A percentile compares a stretch with the other conserved stretches of the same genome.
Conservation (phyloP, 2,113 vertebrate genomes). For the Speoplatyrhinus poulsoni region DNA sequence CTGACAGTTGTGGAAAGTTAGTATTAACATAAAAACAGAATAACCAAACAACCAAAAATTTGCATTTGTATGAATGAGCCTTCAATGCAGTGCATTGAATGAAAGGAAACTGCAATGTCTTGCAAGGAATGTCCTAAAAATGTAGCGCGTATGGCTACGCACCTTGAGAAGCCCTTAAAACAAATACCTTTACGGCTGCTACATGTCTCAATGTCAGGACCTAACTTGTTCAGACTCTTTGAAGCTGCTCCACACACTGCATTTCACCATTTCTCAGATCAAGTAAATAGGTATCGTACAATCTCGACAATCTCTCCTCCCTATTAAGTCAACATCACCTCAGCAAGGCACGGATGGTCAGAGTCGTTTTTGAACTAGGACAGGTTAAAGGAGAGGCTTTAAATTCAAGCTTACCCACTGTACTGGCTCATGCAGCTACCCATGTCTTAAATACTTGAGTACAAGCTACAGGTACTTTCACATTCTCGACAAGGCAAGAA, state of each 20-base stretch:
- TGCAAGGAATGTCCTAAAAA: too few species aligned
- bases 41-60: too few species aligned
- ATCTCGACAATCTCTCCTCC: conserved; percentile 11
- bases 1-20: too few species aligned
- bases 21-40: too few species aligned
- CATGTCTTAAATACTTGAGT: conserved; percentile 80
- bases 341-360: background rate
- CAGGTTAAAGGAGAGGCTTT: conserved; percentile 1
- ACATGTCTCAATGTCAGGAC: conserved; percentile 62
- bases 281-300: background rate
- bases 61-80: too few species aligned
- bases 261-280: conserved; percentile 13
- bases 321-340: conserved; percentile 22
- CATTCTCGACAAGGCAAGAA: conserved; percentile 69
- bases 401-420: conserved; percentile 83
- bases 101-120: too few species aligned
- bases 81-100: too few species aligned
- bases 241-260: conserved; percentile 3
- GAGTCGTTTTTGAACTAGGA: conserved; percentile 12
- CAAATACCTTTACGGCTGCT: conserved; percentile 59
- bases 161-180: conserved; percentile 38
- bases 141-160: background rate
- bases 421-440: conserved; percentile 92
- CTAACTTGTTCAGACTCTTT: conserved; percentile 62
- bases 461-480: conserved; percentile 36